phyloP scores from a whole-genome alignment of 2,888 invertebrate genomes.

The Oligia strigilis region DNA sequence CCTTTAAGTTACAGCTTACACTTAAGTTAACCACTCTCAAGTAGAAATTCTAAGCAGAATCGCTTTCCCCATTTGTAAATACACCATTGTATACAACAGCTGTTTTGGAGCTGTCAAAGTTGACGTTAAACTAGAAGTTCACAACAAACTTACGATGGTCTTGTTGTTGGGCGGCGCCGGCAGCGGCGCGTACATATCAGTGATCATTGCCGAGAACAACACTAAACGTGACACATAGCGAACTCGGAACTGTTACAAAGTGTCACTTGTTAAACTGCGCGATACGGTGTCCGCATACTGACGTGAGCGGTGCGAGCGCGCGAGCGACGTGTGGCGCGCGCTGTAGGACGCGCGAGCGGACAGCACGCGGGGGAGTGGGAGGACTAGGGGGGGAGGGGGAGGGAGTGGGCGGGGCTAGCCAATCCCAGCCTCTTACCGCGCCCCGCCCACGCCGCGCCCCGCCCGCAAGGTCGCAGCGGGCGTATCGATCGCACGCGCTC shows the following conservation, averaged over 20 bases:
- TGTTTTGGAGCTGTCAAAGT: conserved; percentile 64
- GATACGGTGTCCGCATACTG: conserved; percentile 72
- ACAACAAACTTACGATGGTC: conserved; percentile 83
- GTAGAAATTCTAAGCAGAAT: conserved; percentile 6
- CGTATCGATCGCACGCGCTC: conserved; percentile 89
- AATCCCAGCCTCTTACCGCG: conserved; percentile 86
- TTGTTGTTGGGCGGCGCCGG: conserved; percentile 84
- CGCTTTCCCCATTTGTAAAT: conserved; percentile 28
- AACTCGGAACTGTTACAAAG: conserved; percentile 66
- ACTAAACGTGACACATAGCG: conserved; percentile 75
- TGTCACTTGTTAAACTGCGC: conserved; percentile 65
- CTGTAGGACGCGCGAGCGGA: conserved; percentile 56
- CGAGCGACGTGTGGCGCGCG: conserved; percentile 69
- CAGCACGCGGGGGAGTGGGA: conserved; percentile 67
- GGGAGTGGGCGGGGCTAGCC: conserved; percentile 79
- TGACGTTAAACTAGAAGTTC: conserved; percentile 53
- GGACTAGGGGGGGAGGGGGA: conserved; percentile 76
- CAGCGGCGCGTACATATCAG: conserved; percentile 89
- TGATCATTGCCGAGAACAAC: conserved; percentile 84
- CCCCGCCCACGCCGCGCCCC: conserved; percentile 85
- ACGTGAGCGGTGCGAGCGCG: conserved; percentile 70
- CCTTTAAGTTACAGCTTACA: neutral
- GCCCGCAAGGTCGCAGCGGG: conserved; percentile 88
- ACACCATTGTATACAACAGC: conserved; percentile 54
- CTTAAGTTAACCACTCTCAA: neutral